Evolutionary conservation across 1,140 invertebrate species (phyloP).

Genomic region (Drosophila mauritiana): DNA sequence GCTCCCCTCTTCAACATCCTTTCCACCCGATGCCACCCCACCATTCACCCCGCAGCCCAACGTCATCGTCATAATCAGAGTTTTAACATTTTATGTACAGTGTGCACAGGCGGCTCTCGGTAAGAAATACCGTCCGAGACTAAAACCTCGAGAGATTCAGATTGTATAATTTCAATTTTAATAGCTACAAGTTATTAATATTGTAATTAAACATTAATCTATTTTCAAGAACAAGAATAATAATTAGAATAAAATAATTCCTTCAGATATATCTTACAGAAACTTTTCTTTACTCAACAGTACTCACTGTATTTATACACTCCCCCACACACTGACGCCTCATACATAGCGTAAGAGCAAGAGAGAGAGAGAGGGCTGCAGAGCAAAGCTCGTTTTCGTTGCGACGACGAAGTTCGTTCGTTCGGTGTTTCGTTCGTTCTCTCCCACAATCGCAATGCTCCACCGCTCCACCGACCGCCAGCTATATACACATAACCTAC

Average conservation of each 20-base stretch:
- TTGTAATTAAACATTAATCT: too few relatives aligned
- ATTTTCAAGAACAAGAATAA: too few relatives aligned
- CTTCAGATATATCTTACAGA: background rate
- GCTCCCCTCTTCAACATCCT: background rate
- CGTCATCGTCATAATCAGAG: slow-evolving; percentile 81
- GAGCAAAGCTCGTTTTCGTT: slow-evolving; percentile 60
- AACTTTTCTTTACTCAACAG: background rate
- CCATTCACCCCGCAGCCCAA: slow-evolving; percentile 39
- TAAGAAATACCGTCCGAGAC: background rate
- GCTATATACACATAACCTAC: slow-evolving; percentile 84
- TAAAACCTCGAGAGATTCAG: too few relatives aligned
- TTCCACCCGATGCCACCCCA: slow-evolving; percentile 19
- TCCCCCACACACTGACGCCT: slow-evolving; percentile 39
- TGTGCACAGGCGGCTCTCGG: slow-evolving; percentile 41
- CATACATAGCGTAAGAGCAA: slow-evolving; percentile 31
- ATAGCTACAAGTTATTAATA: too few relatives aligned
- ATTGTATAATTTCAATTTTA: too few relatives aligned
- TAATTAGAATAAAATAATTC: too few relatives aligned
- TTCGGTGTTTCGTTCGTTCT: slow-evolving; percentile 59
- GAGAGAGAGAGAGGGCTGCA: slow-evolving; percentile 36
- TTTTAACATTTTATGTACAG: slow-evolving; percentile 83
- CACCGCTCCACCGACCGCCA: slow-evolving; percentile 59
- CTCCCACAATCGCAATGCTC: slow-evolving; percentile 74
- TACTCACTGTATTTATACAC: slow-evolving; percentile 66
- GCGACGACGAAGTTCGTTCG: slow-evolving; percentile 30